Evolutionary conservation across 2,888 invertebrate genomes (phyloP).

Genomic region (Heteromyza rotundicornis): DNA sequence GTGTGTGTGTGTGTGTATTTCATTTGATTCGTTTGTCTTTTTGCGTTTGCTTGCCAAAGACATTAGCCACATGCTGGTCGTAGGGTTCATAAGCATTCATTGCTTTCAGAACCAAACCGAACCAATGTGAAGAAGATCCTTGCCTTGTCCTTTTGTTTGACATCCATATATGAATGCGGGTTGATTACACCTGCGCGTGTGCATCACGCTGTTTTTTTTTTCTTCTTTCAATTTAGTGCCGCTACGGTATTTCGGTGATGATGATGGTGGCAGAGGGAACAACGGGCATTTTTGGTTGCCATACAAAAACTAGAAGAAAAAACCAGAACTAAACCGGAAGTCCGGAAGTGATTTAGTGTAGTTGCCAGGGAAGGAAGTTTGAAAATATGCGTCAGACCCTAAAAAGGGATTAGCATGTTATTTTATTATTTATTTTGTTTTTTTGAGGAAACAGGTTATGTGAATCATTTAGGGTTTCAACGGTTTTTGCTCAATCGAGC

Average conservation of each 20-base stretch:
- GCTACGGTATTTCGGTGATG: slow-evolving; percentile 20
- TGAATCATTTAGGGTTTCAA: neutral
- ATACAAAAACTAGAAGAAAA: neutral
- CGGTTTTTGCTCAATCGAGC: slow-evolving; percentile 30
- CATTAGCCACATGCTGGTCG: too few species aligned
- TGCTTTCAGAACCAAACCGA: too few species aligned
- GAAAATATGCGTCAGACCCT: slow-evolving; percentile 29
- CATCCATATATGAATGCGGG: neutral
- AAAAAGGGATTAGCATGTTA: slow-evolving; percentile 48
- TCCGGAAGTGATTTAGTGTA: slow-evolving; percentile 58
- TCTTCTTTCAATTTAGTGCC: slow-evolving; percentile 8
- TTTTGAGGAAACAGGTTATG: neutral
- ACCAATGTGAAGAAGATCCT: too few species aligned
- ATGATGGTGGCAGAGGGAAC: neutral
- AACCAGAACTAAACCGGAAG: slow-evolving; percentile 45
- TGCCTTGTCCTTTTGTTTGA: neutral
- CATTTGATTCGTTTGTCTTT: too few species aligned
- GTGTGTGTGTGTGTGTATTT: too few species aligned
- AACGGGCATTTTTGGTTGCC: neutral
- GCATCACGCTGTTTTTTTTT: neutral
- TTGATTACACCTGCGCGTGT: slow-evolving; percentile 1
- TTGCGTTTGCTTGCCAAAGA: too few species aligned
- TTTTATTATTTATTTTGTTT: neutral
- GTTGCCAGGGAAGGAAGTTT: slow-evolving; percentile 43
- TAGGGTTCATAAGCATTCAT: too few species aligned